phyloP scores from a whole-genome alignment of 2,797 vertebrate species.

The Cirrhinus molitorella region DNA sequence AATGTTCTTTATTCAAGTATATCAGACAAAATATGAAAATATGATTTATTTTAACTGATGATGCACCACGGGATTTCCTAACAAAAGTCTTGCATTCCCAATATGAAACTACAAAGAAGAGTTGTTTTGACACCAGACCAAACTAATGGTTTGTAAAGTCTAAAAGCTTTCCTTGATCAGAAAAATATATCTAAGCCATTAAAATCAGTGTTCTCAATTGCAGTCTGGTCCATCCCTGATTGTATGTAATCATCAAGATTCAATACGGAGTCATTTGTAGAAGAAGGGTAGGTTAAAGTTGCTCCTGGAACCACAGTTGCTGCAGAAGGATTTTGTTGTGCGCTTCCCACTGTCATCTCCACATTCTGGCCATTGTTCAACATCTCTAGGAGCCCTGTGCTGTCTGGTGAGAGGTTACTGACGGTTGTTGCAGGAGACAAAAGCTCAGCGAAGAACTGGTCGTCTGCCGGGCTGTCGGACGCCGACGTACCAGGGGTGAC shows the following conservation, averaged over 20 bases:
- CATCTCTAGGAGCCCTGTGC: slow-evolving; percentile 74
- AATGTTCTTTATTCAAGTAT: background rate
- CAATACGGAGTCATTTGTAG: slow-evolving; percentile 71
- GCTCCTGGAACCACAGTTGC: slow-evolving; percentile 22
- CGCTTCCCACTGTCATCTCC: slow-evolving; percentile 18
- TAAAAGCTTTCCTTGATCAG: slow-evolving; percentile 60
- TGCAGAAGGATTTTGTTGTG: slow-evolving; percentile 60
- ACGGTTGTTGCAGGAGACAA: slow-evolving; percentile 81
- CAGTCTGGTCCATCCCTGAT: slow-evolving; percentile 69
- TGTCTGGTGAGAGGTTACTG: slow-evolving; percentile 80
- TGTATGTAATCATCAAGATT: slow-evolving; percentile 85
- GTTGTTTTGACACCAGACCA: background rate
- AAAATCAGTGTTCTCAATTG: slow-evolving; percentile 78
- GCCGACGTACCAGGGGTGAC: slow-evolving; percentile 72
- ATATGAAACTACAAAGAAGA: background rate
- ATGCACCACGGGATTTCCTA: background rate
- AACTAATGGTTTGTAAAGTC: background rate
- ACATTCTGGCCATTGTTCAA: slow-evolving; percentile 55
- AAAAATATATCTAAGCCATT: slow-evolving; percentile 85
- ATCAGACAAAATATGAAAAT: background rate
- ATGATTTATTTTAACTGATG: background rate
- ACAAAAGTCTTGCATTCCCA: slow-evolving; percentile 13
- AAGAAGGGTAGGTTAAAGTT: slow-evolving; percentile 55
- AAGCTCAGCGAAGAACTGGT: slow-evolving; percentile 85
- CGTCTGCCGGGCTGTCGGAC: slow-evolving; percentile 71